Evolutionary conservation across 2,888 invertebrate genomes (phyloP).

Genomic region (Hypomecis punctinalis): DNA sequence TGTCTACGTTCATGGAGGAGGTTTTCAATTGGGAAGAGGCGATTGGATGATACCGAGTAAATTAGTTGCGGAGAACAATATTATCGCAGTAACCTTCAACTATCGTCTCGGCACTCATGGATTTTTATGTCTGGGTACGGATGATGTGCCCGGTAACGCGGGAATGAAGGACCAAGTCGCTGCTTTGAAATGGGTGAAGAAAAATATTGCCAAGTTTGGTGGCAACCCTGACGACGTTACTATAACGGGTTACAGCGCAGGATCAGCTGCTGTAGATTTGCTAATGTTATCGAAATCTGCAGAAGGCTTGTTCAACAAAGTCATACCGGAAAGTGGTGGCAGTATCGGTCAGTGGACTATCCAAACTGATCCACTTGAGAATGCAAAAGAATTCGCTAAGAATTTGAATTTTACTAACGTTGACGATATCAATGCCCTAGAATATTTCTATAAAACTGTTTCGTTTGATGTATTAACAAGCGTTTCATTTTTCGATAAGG

Average conservation of each 20-base stretch:
- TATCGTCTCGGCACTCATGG: slow-evolving; percentile 63
- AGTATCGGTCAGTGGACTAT: slow-evolving; percentile 49
- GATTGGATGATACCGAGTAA: slow-evolving; percentile 49
- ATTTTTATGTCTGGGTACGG: slow-evolving; percentile 66
- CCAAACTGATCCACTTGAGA: slow-evolving; percentile 60
- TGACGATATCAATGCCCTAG: slow-evolving; percentile 53
- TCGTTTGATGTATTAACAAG: slow-evolving; percentile 49
- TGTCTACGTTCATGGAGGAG: slow-evolving; percentile 74
- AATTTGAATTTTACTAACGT: slow-evolving; percentile 50
- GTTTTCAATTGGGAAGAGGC: slow-evolving; percentile 63
- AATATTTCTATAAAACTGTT: slow-evolving; percentile 60
- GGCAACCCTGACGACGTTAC: slow-evolving; percentile 69
- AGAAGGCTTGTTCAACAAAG: slow-evolving; percentile 61
- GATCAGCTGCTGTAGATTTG: slow-evolving; percentile 60
- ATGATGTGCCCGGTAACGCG: slow-evolving; percentile 66
- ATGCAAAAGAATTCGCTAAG: slow-evolving; percentile 58
- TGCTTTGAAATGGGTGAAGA: slow-evolving; percentile 60
- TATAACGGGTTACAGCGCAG: slow-evolving; percentile 63
- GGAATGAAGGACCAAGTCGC: slow-evolving; percentile 71
- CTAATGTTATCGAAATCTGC: slow-evolving; percentile 59
- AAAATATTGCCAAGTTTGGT: slow-evolving; percentile 63
- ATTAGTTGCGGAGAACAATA: slow-evolving; percentile 49
- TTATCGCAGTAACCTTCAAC: slow-evolving; percentile 62
- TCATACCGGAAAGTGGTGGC: slow-evolving; percentile 62
- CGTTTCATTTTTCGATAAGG: slow-evolving; percentile 19